A percentile compares a stretch with the other conserved stretches of the same genome.
phyloP scores from a whole-genome alignment of 2,888 invertebrate genomes.

The Chelonus formosanus region DNA sequence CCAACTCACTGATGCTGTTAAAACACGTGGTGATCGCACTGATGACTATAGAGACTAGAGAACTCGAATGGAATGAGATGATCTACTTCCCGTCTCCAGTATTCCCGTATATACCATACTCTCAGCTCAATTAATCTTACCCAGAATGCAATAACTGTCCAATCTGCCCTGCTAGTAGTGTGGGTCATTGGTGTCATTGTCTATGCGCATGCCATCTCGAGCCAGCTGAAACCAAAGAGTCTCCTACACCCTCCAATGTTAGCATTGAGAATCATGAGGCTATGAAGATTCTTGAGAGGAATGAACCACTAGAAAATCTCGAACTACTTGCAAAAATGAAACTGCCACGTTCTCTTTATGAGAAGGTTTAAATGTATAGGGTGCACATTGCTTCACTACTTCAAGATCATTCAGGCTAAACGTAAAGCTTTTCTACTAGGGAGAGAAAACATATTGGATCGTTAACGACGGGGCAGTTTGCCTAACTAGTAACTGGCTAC shows the following conservation, averaged over 20 bases:
- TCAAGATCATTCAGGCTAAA: conserved; percentile 4
- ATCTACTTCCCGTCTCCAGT: conserved; percentile 7
- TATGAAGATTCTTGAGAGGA: conserved; percentile 35
- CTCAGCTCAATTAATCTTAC: conserved; percentile 64
- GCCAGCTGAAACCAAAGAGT: conserved; percentile 18
- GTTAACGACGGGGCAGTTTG: conserved; percentile 57
- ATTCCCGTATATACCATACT: conserved; percentile 33
- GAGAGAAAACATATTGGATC: conserved; percentile 59
- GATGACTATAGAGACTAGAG: conserved; percentile 17
- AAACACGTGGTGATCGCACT: background rate
- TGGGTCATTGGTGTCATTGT: conserved; percentile 54
- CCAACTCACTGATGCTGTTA: background rate
- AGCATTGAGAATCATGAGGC: conserved; percentile 12
- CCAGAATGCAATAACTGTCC: conserved; percentile 66
- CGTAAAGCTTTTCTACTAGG: conserved; percentile 20
- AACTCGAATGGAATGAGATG: conserved; percentile 6
- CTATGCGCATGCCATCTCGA: conserved; percentile 30
- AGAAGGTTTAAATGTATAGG: conserved; percentile 18
- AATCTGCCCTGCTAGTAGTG: conserved; percentile 56
- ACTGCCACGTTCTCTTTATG: conserved; percentile 15
- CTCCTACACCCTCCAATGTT: background rate
- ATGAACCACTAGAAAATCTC: conserved; percentile 52
- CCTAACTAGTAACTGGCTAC: conserved; percentile 58
- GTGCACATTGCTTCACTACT: conserved; percentile 14
- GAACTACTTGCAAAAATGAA: conserved; percentile 45